A percentile compares a stretch with the other conserved stretches of the same genome.
phyloP scores from a whole-genome alignment of 2,113 vertebrate species.

The Pelmatolapia mariae region DNA sequence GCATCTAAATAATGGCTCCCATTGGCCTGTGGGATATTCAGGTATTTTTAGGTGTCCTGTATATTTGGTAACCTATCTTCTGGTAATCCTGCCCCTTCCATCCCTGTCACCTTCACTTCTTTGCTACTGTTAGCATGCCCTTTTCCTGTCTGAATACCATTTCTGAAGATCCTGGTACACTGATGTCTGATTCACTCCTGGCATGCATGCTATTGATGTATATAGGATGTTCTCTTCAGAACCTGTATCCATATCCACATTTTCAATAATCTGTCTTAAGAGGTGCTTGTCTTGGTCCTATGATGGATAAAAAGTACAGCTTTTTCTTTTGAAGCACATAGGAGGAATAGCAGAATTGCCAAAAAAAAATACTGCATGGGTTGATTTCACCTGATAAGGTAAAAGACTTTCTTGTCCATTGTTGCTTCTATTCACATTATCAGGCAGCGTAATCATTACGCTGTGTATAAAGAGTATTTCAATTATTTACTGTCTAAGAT shows the following conservation, averaged over 20 bases:
- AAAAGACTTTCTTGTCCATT: neutral
- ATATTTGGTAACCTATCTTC: neutral
- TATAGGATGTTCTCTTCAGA: neutral
- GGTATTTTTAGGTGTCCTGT: neutral
- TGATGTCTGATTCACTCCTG: neutral
- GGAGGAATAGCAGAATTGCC: neutral
- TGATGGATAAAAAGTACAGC: neutral
- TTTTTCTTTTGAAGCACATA: neutral
- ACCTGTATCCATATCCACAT: neutral
- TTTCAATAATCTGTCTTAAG: neutral
- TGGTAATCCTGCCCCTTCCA: rapidly evolving
- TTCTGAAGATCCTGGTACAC: neutral
- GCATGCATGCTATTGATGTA: neutral
- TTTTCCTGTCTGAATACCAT: neutral
- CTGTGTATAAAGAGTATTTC: neutral
- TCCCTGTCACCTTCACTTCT: neutral
- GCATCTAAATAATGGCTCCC: neutral
- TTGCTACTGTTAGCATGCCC: rapidly evolving
- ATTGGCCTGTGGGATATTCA: neutral
- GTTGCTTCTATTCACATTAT: neutral
- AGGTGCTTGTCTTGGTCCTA: neutral
- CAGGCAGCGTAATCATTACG: neutral
- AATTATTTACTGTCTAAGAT: neutral
- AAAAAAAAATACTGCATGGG: neutral
- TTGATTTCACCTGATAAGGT: neutral